Percentiles rank a stretch among this genome's conserved stretches.
Conservation (phyloP, 2,888 invertebrate genomes). For the Agrochola lychnidis region DNA sequence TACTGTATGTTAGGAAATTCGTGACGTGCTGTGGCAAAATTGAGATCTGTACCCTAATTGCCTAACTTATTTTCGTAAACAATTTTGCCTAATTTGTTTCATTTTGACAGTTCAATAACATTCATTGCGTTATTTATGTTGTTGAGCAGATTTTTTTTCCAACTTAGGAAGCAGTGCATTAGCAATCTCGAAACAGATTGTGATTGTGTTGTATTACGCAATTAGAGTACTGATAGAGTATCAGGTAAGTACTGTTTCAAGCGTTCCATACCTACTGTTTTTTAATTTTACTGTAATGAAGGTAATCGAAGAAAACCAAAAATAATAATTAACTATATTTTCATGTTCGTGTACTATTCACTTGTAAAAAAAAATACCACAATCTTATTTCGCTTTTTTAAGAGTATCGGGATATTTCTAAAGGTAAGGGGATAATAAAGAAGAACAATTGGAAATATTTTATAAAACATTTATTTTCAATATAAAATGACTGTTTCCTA, state of each 20-base stretch:
- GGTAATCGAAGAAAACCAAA: not conserved
- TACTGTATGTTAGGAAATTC: not conserved
- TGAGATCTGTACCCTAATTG: too few relatives aligned
- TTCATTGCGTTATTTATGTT: too few relatives aligned
- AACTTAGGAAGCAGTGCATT: too few relatives aligned
- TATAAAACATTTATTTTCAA: constrained; percentile 66
- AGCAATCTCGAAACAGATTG: too few relatives aligned
- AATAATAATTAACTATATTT: not conserved
- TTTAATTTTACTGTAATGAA: not conserved
- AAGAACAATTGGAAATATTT: constrained; percentile 37
- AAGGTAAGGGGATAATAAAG: not conserved
- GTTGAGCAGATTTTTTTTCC: too few relatives aligned
- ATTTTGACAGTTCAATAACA: too few relatives aligned
- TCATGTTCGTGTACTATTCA: not conserved
- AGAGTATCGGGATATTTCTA: not conserved
- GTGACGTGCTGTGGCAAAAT: not conserved
- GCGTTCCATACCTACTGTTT: not conserved
- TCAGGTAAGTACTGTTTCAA: too few relatives aligned
- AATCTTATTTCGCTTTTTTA: not conserved
- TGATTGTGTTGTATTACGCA: too few relatives aligned
- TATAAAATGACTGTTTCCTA: constrained; percentile 71
- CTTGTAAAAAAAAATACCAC: too few relatives aligned
- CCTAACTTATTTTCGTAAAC: too few relatives aligned
- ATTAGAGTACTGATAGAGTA: too few relatives aligned
- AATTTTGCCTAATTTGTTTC: too few relatives aligned